phyloP scores from a whole-genome alignment of 92 coral and sea anemone genomes.

The Epizoanthus scotinus region DNA sequence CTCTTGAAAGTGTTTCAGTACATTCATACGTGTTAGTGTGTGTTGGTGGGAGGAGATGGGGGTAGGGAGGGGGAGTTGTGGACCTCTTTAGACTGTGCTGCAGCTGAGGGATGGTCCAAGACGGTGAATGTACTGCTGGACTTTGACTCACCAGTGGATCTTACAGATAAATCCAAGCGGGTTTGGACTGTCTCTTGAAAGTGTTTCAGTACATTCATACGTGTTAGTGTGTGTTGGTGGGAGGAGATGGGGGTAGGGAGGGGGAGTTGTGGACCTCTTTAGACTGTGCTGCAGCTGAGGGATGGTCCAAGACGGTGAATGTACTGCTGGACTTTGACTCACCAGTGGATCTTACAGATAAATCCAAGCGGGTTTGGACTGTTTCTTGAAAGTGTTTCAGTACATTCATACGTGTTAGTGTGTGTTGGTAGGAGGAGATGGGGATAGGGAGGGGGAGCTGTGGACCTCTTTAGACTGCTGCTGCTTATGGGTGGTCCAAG shows the following conservation, averaged over 20 bases:
- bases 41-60: not conserved
- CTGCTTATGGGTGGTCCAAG: conserved; percentile 78
- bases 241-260: not conserved
- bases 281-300: conserved; percentile 92
- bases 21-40: not conserved
- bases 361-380: conserved; percentile 68
- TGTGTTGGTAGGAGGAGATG: not conserved
- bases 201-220: not conserved
- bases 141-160: conserved; percentile 94
- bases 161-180: conserved; percentile 85
- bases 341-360: conserved; percentile 92
- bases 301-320: conserved; percentile 69
- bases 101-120: conserved; percentile 77
- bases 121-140: conserved; percentile 72
- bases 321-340: conserved; percentile 86
- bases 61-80: conserved; percentile 26
- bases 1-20: not conserved
- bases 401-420: not conserved
- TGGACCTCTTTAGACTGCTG: conserved; percentile 98
- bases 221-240: not conserved
- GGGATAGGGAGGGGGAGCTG: not conserved
- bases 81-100: conserved; percentile 97
- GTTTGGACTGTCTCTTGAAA: conserved; percentile 34
- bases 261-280: conserved; percentile 75
- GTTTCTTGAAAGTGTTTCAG: not conserved